Evolutionary conservation across 1,140 invertebrate genomes (phyloP).

Genomic region (Bombus terrestris): DNA sequence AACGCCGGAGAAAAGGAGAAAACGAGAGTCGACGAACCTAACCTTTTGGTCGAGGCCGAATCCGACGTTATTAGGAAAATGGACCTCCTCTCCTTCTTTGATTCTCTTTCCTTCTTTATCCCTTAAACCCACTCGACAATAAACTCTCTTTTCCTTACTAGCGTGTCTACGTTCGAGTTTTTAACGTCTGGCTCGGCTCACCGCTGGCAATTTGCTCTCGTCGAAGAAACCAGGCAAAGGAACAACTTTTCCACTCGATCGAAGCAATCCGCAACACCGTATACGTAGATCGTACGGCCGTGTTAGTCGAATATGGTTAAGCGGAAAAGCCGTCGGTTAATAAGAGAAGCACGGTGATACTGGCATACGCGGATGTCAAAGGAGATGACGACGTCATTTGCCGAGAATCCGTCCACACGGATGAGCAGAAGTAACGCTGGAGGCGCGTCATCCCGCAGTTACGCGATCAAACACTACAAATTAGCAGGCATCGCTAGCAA

Average conservation of each 20-base stretch:
- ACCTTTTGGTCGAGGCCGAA: slow-evolving; percentile 36
- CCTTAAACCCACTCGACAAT: slow-evolving; percentile 43
- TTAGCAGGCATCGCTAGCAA: slow-evolving; percentile 24
- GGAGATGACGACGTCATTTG: slow-evolving; percentile 14
- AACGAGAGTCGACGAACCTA: slow-evolving; percentile 20
- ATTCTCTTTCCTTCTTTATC: slow-evolving; percentile 17
- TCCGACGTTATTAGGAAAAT: slow-evolving; percentile 71
- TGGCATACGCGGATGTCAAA: not conserved
- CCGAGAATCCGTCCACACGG: not conserved
- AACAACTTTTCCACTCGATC: slow-evolving; percentile 21
- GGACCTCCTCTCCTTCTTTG: slow-evolving; percentile 40
- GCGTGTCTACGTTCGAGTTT: slow-evolving; percentile 38
- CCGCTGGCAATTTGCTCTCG: slow-evolving; percentile 51
- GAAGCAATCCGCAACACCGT: not conserved
- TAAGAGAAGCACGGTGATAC: not conserved
- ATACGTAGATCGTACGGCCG: not conserved
- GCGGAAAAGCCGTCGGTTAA: not conserved
- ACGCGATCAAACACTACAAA: slow-evolving; percentile 47
- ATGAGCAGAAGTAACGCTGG: slow-evolving; percentile 7
- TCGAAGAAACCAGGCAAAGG: slow-evolving; percentile 4
- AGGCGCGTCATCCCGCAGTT: slow-evolving; percentile 31
- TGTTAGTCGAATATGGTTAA: not conserved
- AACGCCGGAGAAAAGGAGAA: not conserved
- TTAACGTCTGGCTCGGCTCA: slow-evolving; percentile 47
- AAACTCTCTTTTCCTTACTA: slow-evolving; percentile 22